Evolutionary conservation across 2,888 invertebrate genomes (phyloP).

Genomic region (Habroteleia sp.): DNA sequence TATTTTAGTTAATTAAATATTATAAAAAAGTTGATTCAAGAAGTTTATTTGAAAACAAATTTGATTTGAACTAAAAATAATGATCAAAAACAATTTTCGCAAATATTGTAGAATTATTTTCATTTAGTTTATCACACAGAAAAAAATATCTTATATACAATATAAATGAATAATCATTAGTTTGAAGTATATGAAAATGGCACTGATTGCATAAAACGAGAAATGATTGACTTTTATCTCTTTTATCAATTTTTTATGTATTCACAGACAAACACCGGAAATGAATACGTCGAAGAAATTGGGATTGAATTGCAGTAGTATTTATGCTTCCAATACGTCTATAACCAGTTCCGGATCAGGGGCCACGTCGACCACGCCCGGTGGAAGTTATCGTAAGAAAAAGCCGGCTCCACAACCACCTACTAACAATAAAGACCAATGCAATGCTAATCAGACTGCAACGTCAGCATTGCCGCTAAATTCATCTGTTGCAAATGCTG

Average conservation of each 20-base stretch:
- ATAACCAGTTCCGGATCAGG: slow-evolving; percentile 78
- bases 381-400: slow-evolving; percentile 84
- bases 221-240: too few species aligned
- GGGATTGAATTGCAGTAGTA: slow-evolving; percentile 72
- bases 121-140: too few species aligned
- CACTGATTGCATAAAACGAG: slow-evolving; percentile 33
- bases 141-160: too few species aligned
- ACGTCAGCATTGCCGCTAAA: slow-evolving; percentile 47
- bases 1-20: neutral
- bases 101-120: too few species aligned
- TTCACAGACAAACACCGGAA: slow-evolving; percentile 76
- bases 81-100: too few species aligned
- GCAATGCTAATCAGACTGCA: slow-evolving; percentile 52
- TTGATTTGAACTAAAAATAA: too few species aligned
- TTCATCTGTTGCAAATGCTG: slow-evolving; percentile 38
- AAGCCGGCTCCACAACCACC: slow-evolving; percentile 87
- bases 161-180: too few species aligned
- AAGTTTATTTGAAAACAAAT: too few species aligned
- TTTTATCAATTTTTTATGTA: slow-evolving; percentile 28
- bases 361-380: slow-evolving; percentile 82
- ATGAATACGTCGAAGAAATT: slow-evolving; percentile 74
- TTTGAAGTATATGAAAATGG: slow-evolving; percentile 14
- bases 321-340: slow-evolving; percentile 80
- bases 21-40: neutral
- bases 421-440: slow-evolving; percentile 56